phyloP scores from a whole-genome alignment of 2,113 vertebrate species.

The Potamarius usumacintae region DNA sequence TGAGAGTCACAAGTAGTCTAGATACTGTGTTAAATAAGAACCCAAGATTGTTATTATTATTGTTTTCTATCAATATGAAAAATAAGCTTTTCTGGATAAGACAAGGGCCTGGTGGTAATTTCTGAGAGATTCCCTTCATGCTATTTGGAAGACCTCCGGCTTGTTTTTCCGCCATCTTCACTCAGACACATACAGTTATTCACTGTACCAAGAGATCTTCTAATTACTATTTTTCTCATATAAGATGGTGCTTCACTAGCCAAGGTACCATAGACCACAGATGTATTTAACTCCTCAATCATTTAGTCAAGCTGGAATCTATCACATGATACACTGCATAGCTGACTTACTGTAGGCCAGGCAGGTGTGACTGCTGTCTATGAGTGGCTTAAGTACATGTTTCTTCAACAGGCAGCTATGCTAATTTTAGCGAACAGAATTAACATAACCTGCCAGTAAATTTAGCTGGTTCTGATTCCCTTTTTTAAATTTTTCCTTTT shows the following conservation, averaged over 20 bases:
- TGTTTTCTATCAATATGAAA: neutral
- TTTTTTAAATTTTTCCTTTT: no score
- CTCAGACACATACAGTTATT: no score
- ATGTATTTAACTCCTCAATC: neutral
- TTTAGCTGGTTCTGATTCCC: neutral
- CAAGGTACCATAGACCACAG: no score
- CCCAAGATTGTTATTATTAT: neutral
- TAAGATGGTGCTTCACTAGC: no score
- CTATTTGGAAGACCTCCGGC: neutral
- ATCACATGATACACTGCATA: neutral
- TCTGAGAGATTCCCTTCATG: neutral
- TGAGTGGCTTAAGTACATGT: neutral
- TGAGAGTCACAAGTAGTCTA: neutral
- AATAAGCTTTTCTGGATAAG: neutral
- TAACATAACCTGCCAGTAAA: neutral
- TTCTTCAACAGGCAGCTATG: neutral
- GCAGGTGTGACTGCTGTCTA: neutral
- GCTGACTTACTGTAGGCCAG: neutral
- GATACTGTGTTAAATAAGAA: no score
- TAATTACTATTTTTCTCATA: no score
- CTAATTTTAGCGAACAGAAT: neutral
- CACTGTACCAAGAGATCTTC: no score
- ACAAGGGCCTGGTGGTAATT: neutral
- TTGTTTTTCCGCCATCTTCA: neutral
- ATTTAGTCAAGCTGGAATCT: slow-evolving; percentile 2